phyloP scores from a whole-genome alignment of 2,113 vertebrate species.

The Platycercus adscitus region DNA sequence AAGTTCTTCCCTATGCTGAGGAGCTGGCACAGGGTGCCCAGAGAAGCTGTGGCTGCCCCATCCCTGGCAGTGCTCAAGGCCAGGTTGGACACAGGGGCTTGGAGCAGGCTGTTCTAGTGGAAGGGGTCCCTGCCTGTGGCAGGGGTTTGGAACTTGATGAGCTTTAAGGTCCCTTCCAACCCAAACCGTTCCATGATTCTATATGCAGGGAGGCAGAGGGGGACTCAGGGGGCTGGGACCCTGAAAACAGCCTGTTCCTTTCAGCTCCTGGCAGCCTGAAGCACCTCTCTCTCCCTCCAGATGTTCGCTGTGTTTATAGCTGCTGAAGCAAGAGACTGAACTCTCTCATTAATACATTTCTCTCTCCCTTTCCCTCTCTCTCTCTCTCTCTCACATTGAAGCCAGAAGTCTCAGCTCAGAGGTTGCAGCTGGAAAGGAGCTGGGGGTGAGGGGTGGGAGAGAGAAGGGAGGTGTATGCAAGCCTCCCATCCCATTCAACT shows the following conservation, averaged over 20 bases:
- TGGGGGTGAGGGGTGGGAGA: slow-evolving; percentile 59
- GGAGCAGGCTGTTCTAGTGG: neutral
- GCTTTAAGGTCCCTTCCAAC: neutral
- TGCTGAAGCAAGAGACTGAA: slow-evolving; percentile 74
- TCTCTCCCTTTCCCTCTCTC: neutral
- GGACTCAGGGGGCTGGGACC: slow-evolving; percentile 29
- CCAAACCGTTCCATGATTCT: neutral
- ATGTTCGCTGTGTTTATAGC: slow-evolving; percentile 84
- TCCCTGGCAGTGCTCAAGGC: neutral
- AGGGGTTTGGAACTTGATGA: neutral
- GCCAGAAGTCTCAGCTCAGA: slow-evolving; percentile 72
- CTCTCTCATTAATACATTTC: slow-evolving; percentile 76
- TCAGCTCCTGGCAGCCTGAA: slow-evolving; percentile 64
- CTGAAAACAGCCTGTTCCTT: slow-evolving; percentile 62
- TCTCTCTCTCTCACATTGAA: slow-evolving; percentile 35
- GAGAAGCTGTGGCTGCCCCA: neutral
- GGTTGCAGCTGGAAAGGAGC: slow-evolving; percentile 75
- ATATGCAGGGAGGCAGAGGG: slow-evolving; percentile 53
- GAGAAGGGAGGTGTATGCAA: slow-evolving; percentile 36
- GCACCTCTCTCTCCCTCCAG: slow-evolving; percentile 71
- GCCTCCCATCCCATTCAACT: slow-evolving; percentile 53
- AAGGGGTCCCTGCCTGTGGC: neutral
- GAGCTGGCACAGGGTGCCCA: neutral
- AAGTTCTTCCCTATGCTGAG: neutral
- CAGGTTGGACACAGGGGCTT: neutral